Base-by-base conservation (phyloP, 2,797 vertebrate genomes). In the Thalassophryne amazonica region DNA sequence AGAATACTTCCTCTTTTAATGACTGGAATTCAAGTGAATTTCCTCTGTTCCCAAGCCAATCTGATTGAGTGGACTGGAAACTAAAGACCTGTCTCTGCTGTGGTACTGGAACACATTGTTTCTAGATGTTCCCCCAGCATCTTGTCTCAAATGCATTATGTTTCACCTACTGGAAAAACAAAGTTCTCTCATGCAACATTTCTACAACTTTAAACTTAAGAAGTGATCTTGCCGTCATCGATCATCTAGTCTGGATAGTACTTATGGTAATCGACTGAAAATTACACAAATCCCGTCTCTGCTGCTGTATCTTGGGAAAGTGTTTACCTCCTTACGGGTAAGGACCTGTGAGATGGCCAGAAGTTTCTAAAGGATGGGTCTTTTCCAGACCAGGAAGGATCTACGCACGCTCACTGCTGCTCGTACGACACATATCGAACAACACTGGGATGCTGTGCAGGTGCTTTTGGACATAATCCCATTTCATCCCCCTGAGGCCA, bases 391-490 rank as follows among this genome's bases (percentile, higher is more conserved):
- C n/a, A n/a, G n/a, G n/a, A n/a, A n/a, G 19, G 42, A 51, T 18
- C 37, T 33, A 3, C 6, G 8, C 10, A 15, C 16, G 15, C 6
- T 13, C 34, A 20, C 25, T 13, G 38, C 51, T 58, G 50, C 36
- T 53, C 38, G 29, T 42, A 45, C 32, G 57, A 69, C 8, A 11
- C 3, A 3, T 5, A 17, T 24, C 39, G 27, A 40, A 46, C 24
- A 7, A 32, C 49, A 30, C 13, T 10, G 14, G 48, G 34, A 73
- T 53, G 41, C 48, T 38, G 35, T 9, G 27, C 51, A 38, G 60
- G 55, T 64, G 69, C 58, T 61, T 7, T 4, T 21, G 16, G 56
- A 57, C 38, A 45, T 46, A n/a, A 1, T 48, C 25, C 30, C 14
- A 29, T 41, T 32, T 54, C 19, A 20, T 41, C 41, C 21, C 9